Conservation (phyloP, 2,113 vertebrate species). For the Nothocercus nigrocapillus region DNA sequence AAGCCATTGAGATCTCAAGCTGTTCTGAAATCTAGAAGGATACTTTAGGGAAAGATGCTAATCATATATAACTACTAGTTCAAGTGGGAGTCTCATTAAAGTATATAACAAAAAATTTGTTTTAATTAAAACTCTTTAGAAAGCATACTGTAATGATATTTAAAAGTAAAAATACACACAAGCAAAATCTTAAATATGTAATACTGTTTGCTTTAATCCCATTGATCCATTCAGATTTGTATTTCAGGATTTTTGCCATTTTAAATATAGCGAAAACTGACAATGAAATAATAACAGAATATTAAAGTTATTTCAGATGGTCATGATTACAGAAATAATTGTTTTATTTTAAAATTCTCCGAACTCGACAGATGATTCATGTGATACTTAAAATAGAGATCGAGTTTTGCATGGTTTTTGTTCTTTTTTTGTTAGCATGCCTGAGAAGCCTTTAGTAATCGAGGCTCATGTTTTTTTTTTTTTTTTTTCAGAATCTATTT, state of each 20-base stretch:
- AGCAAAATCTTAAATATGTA: not conserved
- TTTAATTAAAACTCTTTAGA: not conserved
- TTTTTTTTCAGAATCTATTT: not conserved
- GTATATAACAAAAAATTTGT: not conserved
- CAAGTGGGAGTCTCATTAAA: not conserved
- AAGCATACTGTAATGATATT: rapidly evolving
- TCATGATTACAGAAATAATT: not conserved
- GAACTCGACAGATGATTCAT: not conserved
- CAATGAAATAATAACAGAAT: not conserved
- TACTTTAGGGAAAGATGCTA: not conserved
- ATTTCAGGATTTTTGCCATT: not conserved
- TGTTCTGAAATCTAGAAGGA: not conserved
- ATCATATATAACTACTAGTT: rapidly evolving
- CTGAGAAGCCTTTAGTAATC: not conserved
- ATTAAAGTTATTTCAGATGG: not conserved
- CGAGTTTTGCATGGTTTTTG: too few species aligned
- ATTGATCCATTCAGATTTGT: not conserved
- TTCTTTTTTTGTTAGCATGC: not conserved
- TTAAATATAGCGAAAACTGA: not conserved
- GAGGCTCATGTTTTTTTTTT: not conserved
- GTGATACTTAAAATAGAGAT: not conserved
- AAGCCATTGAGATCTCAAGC: not conserved
- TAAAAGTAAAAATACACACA: not conserved
- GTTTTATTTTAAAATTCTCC: not conserved
- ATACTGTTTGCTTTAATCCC: not conserved